phyloP scores from a whole-genome alignment of 92 coral and sea anemone genomes.

The Bergia sp. region DNA sequence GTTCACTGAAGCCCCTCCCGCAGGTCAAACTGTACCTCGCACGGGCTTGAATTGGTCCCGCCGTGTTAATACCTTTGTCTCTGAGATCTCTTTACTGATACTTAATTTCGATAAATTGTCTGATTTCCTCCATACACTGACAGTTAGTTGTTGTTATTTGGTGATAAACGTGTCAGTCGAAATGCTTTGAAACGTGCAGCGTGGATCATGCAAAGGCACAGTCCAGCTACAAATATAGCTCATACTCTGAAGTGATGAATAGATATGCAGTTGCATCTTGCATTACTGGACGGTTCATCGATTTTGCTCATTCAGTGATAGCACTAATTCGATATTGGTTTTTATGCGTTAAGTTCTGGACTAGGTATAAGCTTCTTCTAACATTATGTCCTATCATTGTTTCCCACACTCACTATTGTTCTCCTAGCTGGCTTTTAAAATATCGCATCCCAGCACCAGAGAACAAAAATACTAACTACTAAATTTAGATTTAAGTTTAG shows the following conservation, averaged over 20 bases:
- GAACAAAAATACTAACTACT: neutral
- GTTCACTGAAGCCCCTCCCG: slow-evolving; percentile 1
- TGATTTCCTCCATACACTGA: slow-evolving; percentile 26
- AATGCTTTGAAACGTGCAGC: slow-evolving; percentile 2
- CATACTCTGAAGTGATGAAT: neutral
- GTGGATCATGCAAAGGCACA: slow-evolving; percentile 22
- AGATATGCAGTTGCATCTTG: neutral
- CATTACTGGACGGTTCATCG: neutral
- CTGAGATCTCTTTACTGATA: slow-evolving; percentile 35
- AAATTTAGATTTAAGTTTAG: neutral
- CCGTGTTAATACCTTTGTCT: slow-evolving; percentile 41
- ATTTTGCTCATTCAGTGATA: too few species aligned
- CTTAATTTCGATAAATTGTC: slow-evolving; percentile 26
- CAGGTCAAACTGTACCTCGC: neutral
- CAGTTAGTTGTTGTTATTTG: slow-evolving; percentile 7
- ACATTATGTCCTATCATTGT: too few species aligned
- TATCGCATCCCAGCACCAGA: neutral
- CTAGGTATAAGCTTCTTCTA: too few species aligned
- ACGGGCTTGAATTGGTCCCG: slow-evolving; percentile 2
- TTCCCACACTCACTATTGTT: too few species aligned
- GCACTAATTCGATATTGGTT: too few species aligned
- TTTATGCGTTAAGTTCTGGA: too few species aligned
- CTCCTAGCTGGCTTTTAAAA: too few species aligned
- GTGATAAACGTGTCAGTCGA: slow-evolving; percentile 17
- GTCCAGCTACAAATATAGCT: neutral